phyloP scores from a whole-genome alignment of 2,797 vertebrate species.

The Heteromormyrus szaboi region DNA sequence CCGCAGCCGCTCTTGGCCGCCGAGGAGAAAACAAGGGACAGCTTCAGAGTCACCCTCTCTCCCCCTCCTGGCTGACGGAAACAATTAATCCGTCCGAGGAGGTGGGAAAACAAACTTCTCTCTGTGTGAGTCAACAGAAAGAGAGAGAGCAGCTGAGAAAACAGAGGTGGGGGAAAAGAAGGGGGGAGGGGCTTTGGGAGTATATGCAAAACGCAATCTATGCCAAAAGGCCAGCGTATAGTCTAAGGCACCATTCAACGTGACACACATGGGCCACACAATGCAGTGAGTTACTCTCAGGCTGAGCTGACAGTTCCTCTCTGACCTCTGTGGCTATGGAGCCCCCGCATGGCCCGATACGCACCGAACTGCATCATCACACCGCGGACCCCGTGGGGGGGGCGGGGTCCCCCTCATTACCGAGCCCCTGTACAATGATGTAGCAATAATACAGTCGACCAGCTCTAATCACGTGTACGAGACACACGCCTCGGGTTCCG shows the following conservation, averaged over 20 bases:
- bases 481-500: not conserved
- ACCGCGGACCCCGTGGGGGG: not conserved
- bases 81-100: conserved; percentile 31
- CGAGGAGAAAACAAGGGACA: not conserved
- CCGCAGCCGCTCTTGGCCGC: not conserved
- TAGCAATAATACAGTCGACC: not conserved
- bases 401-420: not conserved
- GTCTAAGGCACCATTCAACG: not conserved
- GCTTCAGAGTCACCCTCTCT: not conserved
- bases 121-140: conserved; percentile 30
- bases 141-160: conserved; percentile 24
- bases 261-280: not conserved
- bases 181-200: not conserved
- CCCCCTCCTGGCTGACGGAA: conserved; percentile 24
- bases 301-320: not conserved
- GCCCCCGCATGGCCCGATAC: not conserved
- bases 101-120: conserved; percentile 33
- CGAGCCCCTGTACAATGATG: not conserved
- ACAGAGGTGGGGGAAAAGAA: not conserved
- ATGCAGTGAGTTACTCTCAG: not conserved
- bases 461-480: not conserved
- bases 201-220: conserved; percentile 2
- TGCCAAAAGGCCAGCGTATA: not conserved
- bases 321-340: not conserved
- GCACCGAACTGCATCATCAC: not conserved